Conservation (phyloP, 2,888 invertebrate species). For the Lithophane ornitopus region DNA sequence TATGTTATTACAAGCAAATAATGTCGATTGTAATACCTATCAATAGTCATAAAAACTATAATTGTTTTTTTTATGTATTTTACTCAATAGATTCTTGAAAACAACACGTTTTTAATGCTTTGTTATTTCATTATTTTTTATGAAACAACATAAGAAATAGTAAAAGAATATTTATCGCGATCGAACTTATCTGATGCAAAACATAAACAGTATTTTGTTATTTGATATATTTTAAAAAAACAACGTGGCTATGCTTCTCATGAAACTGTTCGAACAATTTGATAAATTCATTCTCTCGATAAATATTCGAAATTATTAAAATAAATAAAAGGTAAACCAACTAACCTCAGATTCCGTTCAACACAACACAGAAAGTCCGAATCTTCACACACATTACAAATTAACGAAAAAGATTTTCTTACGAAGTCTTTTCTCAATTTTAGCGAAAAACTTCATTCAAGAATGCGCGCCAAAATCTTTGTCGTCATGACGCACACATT, state of each 20-base stretch:
- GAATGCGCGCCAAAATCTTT: slow-evolving; percentile 70
- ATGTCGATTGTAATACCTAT: slow-evolving; percentile 20
- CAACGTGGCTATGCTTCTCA: background rate
- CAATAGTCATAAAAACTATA: slow-evolving; percentile 38
- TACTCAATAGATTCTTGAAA: slow-evolving; percentile 11
- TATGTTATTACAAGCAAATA: slow-evolving; percentile 31
- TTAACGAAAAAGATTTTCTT: slow-evolving; percentile 34
- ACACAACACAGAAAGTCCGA: slow-evolving; percentile 64
- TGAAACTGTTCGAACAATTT: background rate
- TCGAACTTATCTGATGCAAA: background rate
- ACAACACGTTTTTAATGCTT: background rate
- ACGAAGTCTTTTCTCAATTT: slow-evolving; percentile 51
- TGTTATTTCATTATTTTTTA: background rate
- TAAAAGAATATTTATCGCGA: background rate
- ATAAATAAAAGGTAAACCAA: slow-evolving; percentile 25
- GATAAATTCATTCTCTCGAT: background rate
- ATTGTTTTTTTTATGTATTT: slow-evolving; percentile 40
- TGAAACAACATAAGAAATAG: background rate
- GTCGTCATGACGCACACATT: slow-evolving; percentile 70
- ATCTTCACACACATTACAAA: slow-evolving; percentile 59
- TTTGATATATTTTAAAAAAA: background rate
- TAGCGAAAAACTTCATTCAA: slow-evolving; percentile 48
- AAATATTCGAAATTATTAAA: background rate
- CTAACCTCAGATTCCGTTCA: slow-evolving; percentile 58
- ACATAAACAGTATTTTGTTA: background rate